phyloP scores from a whole-genome alignment of 2,113 vertebrate genomes.

The Menura novaehollandiae region DNA sequence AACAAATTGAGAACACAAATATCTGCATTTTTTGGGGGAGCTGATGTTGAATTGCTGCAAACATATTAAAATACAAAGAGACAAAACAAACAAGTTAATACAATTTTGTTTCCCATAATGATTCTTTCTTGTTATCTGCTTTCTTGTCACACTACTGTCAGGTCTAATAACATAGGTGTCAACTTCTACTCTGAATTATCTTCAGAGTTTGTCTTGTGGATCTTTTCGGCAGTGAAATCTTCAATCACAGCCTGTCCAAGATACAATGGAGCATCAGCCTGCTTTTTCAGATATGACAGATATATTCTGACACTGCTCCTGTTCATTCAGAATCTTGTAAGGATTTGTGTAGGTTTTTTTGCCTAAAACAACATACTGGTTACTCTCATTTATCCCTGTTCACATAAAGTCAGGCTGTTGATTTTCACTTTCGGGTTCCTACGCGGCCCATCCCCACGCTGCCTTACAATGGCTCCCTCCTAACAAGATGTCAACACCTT shows the following conservation, averaged over 20 bases:
- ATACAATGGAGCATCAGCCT: slow-evolving; percentile 1
- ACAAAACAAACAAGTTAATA: slow-evolving; percentile 24
- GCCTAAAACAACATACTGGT: not conserved
- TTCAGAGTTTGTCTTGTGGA: not conserved
- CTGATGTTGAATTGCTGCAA: not conserved
- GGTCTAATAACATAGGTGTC: slow-evolving; percentile 25
- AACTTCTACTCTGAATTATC: not conserved
- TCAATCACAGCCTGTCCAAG: slow-evolving; percentile 42
- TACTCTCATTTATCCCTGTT: slow-evolving; percentile 6
- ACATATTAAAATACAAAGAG: not conserved
- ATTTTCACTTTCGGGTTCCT: slow-evolving; percentile 1
- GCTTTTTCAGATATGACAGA: slow-evolving; percentile 12
- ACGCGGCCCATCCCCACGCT: not conserved
- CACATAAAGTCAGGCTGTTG: not conserved
- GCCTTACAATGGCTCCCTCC: not conserved
- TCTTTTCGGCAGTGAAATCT: not conserved
- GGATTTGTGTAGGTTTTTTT: slow-evolving; percentile 11
- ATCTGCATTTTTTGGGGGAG: not conserved
- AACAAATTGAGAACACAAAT: not conserved
- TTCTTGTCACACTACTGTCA: slow-evolving; percentile 35
- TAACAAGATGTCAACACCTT: not conserved
- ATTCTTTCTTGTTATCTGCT: not conserved
- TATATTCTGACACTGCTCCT: not conserved
- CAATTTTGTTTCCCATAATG: not conserved
- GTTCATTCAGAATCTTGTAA: not conserved